Evolutionary conservation across 1,140 invertebrate genomes (phyloP), one percentile per base, ranked within the genome.

Genomic region (Drosophila pseudoobscura): DNA sequence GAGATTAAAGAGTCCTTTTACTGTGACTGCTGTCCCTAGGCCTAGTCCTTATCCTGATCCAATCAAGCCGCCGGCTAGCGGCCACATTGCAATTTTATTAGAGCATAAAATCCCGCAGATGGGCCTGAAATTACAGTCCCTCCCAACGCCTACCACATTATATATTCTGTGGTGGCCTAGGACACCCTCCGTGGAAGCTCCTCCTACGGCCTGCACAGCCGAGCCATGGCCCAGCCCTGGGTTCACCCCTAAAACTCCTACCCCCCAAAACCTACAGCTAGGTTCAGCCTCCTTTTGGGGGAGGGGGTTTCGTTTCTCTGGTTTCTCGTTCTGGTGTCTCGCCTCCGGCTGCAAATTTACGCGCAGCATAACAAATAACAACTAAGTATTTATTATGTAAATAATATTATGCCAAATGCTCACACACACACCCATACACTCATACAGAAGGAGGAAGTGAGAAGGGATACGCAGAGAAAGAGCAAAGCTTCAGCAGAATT

Each of bases 341-440:
- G 79, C 82, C 57, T 35, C 43, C 35, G 54, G 80, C 73, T 50
- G 52, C 63, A 74, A 77, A 80, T 84, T 87, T 80, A 78, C 77
- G 78, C 68, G 64, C 59, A 73, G 77, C 62, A 68, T 75, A 85
- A 69, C 82, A 87, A 87, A 85, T 80, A 87, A 84, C 63, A 64
- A 79, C 77, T 68, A 87, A 84, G 77, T 80, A 84, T 84, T 87
- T 84, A 84, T 87, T 84, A 84, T 87, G 80, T 63, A 84, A 87
- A 87, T 84, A 84, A 87, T 84, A 72, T 87, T 77, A 84, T 74
- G 55, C 73, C 72, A 61, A 84, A 74, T 77, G 69, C 63, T 43
- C 58, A 56, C 59, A 75, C 70, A 63, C 46, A 62, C 20, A 50
- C 9, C 43, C 15, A 53, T 52, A 62, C 20, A 50, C 9, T 39